Conservation (phyloP, 2,113 vertebrate species). For the Strix aluco region DNA sequence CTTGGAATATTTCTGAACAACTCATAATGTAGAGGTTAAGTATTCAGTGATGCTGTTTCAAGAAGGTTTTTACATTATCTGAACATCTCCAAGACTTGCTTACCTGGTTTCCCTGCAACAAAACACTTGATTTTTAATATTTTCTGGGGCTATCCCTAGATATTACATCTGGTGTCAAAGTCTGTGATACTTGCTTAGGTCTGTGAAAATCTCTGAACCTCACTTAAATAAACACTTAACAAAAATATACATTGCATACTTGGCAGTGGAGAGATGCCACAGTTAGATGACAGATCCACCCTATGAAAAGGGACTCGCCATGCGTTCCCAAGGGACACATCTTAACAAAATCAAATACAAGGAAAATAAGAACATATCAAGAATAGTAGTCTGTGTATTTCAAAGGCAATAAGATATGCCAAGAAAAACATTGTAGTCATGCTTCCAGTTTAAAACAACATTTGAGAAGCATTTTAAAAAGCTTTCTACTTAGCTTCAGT, state of each 20-base stretch:
- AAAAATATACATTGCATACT: background rate
- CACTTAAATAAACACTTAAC: background rate
- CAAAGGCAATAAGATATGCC: background rate
- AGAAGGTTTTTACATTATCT: background rate
- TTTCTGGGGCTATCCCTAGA: background rate
- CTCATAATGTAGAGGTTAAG: background rate
- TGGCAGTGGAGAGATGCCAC: background rate
- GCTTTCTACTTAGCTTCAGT: background rate
- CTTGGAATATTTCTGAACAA: background rate
- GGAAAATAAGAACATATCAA: background rate
- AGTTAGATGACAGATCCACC: background rate
- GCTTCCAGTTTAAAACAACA: background rate
- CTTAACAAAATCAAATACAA: conserved; percentile 13
- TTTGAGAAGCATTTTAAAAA: background rate
- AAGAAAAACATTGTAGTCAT: conserved; percentile 31
- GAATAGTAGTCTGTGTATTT: background rate
- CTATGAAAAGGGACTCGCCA: background rate
- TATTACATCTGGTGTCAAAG: background rate
- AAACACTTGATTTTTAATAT: background rate
- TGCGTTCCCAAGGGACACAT: background rate
- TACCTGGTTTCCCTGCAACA: background rate
- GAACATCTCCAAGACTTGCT: background rate
- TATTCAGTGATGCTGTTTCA: background rate
- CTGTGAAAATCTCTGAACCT: background rate
- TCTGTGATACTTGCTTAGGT: background rate